Evolutionary conservation across 2,888 invertebrate genomes (phyloP).

Genomic region (Troides oblongomaculatus): DNA sequence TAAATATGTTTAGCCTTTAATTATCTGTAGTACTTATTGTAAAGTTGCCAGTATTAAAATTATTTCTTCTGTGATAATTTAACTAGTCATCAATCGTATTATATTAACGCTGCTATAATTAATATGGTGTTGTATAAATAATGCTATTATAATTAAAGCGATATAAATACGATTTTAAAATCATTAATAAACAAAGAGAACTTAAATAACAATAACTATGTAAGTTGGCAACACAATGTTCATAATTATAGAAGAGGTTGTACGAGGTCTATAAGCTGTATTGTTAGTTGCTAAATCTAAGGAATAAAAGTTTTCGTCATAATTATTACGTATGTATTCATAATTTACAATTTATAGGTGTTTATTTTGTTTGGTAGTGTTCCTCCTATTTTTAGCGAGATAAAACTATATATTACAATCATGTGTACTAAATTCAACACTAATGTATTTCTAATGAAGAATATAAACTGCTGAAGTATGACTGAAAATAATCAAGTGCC

Average conservation of each 20-base stretch:
- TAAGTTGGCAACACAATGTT: constrained; percentile 23
- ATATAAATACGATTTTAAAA: constrained; percentile 8
- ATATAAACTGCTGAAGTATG: too few species aligned
- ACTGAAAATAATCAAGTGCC: too few species aligned
- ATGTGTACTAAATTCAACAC: too few species aligned
- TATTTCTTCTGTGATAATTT: constrained; percentile 36
- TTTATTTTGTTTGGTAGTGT: not conserved
- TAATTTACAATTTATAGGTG: not conserved
- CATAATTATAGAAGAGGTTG: constrained; percentile 33
- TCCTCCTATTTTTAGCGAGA: not conserved
- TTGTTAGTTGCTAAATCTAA: constrained; percentile 25
- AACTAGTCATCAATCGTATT: constrained; percentile 21
- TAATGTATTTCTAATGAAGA: too few species aligned
- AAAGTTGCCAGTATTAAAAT: constrained; percentile 16
- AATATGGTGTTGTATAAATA: constrained; percentile 3
- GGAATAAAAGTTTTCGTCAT: not conserved
- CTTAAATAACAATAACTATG: constrained; percentile 29
- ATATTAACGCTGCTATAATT: constrained; percentile 14
- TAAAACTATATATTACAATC: too few species aligned
- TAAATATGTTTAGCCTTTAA: not conserved
- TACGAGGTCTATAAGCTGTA: constrained; percentile 36
- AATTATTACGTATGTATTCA: not conserved
- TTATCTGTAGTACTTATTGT: not conserved
- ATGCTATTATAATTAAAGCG: not conserved
- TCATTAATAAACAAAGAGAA: constrained; percentile 16